Evolutionary conservation across 2,888 invertebrate genomes (phyloP).

Genomic region (Rugalucina vietnamica): DNA sequence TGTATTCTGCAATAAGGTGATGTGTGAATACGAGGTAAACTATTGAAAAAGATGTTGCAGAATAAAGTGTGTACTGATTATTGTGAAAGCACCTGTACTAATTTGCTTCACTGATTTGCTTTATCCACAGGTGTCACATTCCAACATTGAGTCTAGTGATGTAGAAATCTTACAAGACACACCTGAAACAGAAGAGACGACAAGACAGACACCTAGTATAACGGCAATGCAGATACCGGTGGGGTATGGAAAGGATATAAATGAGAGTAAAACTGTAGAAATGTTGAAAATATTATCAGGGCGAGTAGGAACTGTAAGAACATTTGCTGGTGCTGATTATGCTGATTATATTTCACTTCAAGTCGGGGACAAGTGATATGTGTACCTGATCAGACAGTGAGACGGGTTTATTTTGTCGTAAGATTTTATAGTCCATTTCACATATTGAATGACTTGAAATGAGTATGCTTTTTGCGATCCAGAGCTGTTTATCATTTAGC

Average conservation of each 20-base stretch:
- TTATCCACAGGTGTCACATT: background rate
- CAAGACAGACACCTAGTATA: background rate
- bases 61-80: background rate
- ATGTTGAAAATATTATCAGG: background rate
- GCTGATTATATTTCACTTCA: background rate
- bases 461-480: no score
- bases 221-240: background rate
- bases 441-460: no score
- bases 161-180: background rate
- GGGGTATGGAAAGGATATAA: background rate
- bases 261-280: background rate
- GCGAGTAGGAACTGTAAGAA: background rate
- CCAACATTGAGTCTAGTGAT: background rate
- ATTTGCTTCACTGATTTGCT: background rate
- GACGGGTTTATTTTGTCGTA: no score
- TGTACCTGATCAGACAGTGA: no score
- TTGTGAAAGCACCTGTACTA: background rate
- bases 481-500: no score
- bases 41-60: background rate
- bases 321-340: background rate
- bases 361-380: no score
- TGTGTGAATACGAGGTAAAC: background rate
- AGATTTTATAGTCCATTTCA: no score
- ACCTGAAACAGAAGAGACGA: background rate
- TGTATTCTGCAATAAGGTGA: no score